phyloP scores from a whole-genome alignment of 2,113 vertebrate species.

The Nycticebus coucang region DNA sequence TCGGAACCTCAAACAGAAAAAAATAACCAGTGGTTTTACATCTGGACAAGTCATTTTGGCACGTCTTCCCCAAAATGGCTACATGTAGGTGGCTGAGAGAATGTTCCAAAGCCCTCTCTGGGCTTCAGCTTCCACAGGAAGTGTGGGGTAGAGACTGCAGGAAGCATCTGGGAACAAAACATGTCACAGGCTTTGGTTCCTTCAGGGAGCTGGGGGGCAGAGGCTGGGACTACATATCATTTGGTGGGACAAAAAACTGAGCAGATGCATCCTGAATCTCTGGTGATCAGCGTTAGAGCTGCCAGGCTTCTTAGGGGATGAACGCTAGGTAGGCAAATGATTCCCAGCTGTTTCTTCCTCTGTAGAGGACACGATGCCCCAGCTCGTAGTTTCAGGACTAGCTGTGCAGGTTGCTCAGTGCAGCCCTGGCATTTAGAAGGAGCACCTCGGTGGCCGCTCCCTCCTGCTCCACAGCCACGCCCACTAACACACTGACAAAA shows the following conservation, averaged over 20 bases:
- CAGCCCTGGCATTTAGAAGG: background rate
- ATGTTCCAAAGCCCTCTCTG: background rate
- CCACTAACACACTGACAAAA: background rate
- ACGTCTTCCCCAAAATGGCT: background rate
- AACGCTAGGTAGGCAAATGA: background rate
- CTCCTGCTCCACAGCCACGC: no score
- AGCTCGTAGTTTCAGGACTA: background rate
- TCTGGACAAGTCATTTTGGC: background rate
- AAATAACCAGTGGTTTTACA: background rate
- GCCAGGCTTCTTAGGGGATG: background rate
- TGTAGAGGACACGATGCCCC: background rate
- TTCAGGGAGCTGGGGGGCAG: background rate
- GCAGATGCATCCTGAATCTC: background rate
- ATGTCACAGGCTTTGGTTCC: background rate
- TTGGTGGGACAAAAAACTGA: background rate
- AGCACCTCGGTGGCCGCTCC: background rate
- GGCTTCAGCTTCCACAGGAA: background rate
- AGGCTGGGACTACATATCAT: background rate
- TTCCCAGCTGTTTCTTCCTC: background rate
- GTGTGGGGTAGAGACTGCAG: background rate
- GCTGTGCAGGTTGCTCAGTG: background rate
- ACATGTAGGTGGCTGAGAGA: background rate
- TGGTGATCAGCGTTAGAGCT: rapidly evolving
- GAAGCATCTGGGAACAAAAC: background rate
- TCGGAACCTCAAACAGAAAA: background rate